phyloP scores from a whole-genome alignment of 2,888 invertebrate species.

The Azorinus chamasolen region DNA sequence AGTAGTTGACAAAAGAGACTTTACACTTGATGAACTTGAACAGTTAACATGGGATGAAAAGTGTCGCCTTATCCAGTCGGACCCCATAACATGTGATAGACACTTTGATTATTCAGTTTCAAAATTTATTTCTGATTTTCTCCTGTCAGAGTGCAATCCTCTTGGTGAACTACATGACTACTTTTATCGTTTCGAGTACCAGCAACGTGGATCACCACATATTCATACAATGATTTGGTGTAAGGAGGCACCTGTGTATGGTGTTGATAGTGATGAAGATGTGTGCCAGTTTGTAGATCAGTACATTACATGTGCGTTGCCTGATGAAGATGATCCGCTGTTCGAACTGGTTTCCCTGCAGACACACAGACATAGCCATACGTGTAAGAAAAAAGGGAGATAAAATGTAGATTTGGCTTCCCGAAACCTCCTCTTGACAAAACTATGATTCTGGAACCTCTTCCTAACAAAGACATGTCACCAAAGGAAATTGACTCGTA shows the following conservation, averaged over 20 bases:
- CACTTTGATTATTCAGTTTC: conserved; percentile 46
- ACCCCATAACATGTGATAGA: conserved; percentile 36
- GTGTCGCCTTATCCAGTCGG: conserved; percentile 16
- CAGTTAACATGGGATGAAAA: conserved; percentile 8
- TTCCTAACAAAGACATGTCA: conserved; percentile 13
- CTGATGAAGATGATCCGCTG: conserved; percentile 6
- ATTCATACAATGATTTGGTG: conserved; percentile 59
- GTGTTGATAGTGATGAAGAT: conserved; percentile 23
- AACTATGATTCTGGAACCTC: conserved; percentile 44
- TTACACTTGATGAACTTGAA: conserved; percentile 20
- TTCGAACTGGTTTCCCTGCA: neutral
- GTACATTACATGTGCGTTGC: neutral
- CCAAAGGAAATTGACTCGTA: too few species aligned
- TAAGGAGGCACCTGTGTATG: conserved; percentile 42
- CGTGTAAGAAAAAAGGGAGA: conserved; percentile 30
- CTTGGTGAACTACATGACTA: conserved; percentile 58
- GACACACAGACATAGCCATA: conserved; percentile 12
- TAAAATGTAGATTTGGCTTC: conserved; percentile 46
- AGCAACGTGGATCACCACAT: conserved; percentile 63
- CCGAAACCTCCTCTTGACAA: conserved; percentile 49
- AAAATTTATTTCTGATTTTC: conserved; percentile 28
- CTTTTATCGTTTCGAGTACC: conserved; percentile 58
- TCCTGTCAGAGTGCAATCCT: conserved; percentile 28
- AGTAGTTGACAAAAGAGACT: conserved; percentile 3
- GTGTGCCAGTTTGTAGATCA: neutral